These are phyloP conservation scores for Microcaecilia unicolor DNA, from an alignment of 2,797 vertebrate genomes.

Conservation along the genomic window DNA sequence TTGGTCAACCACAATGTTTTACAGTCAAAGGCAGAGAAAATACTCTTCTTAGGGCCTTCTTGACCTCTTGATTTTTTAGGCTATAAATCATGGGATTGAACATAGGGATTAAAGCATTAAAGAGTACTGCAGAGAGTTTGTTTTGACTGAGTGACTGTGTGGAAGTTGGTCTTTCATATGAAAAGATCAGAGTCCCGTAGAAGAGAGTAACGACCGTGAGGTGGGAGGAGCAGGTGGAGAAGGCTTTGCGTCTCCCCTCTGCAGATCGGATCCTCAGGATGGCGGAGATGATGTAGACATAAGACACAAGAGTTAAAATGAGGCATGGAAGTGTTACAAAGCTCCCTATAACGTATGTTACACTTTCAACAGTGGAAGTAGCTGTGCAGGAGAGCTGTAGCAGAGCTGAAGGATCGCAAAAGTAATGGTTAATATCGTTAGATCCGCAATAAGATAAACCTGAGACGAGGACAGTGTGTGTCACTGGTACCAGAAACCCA, in stretches of 20 bases:
- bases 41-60: constrained; percentile 1
- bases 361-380: constrained; percentile 7
- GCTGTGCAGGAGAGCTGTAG: constrained; percentile 1
- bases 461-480: background rate
- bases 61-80: constrained; percentile 9
- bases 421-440: constrained; percentile 1
- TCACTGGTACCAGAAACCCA: constrained; percentile 1
- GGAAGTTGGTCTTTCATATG: constrained; percentile 3
- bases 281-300: background rate
- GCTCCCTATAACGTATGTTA: background rate
- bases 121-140: constrained; percentile 8
- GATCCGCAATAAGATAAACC: constrained; percentile 3
- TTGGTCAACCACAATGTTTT: too few relatives aligned
- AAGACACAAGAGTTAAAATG: constrained; percentile 8
- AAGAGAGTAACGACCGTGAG: constrained; percentile 8
- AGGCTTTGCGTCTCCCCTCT: constrained; percentile 9
- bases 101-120: constrained; percentile 7
- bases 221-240: constrained; percentile 1
- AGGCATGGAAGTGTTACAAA: constrained; percentile 7
- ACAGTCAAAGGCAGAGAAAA: too few relatives aligned
- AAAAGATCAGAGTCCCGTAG: constrained; percentile 12
- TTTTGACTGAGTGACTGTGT: constrained; percentile 3
- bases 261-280: background rate
- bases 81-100: constrained; percentile 18
- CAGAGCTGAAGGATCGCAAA: constrained; percentile 10